Conservation (phyloP, 1,140 invertebrate species). For the Pollicipes pollicipes region DNA sequence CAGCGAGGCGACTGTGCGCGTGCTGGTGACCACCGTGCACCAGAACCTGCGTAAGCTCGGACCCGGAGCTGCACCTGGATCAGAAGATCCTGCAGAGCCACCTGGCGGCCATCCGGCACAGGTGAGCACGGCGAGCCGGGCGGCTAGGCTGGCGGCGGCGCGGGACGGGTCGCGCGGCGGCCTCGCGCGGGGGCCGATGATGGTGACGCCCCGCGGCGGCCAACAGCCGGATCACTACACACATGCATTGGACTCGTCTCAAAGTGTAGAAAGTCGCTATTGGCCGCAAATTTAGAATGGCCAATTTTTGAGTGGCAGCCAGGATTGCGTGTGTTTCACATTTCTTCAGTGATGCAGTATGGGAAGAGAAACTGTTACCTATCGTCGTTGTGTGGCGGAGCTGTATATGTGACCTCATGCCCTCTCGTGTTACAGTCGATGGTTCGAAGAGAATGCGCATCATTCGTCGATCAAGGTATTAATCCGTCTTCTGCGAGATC, state of each 20-base stretch:
- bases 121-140: conserved; percentile 18
- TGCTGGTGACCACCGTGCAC: conserved; percentile 80
- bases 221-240: no score
- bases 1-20: conserved; percentile 59
- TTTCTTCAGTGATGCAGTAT: no score
- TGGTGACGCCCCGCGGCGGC: no score
- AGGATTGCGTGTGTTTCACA: no score
- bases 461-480: conserved; percentile 93
- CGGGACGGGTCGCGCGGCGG: background rate
- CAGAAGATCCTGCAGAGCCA: conserved; percentile 70
- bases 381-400: no score
- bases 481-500: conserved; percentile 75
- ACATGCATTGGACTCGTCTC: no score
- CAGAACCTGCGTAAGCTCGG: conserved; percentile 79
- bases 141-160: background rate
- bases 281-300: no score
- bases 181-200: no score
- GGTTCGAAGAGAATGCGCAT: conserved; percentile 97
- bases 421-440: conserved; percentile 33
- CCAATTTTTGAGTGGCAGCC: no score
- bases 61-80: conserved; percentile 77
- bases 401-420: conserved; percentile 1
- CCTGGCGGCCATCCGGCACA: conserved; percentile 81
- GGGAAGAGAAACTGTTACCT: no score
- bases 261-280: no score